Evolutionary conservation across 2,797 vertebrate species (phyloP).

Genomic region (Xyrichtys novacula): DNA sequence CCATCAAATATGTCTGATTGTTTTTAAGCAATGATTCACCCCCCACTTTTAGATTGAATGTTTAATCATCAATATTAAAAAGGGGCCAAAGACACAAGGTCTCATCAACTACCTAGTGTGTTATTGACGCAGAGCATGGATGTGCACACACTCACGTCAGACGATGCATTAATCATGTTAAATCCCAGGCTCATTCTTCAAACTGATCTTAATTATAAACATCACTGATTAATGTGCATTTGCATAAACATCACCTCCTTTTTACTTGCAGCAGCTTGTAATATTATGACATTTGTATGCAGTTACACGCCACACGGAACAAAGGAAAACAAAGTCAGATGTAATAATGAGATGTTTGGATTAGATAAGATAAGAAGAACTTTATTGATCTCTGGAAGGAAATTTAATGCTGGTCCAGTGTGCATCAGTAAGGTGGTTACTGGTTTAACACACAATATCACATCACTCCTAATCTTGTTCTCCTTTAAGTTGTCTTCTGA

Average conservation of each 20-base stretch:
- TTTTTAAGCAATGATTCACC: neutral
- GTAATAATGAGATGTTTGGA: neutral
- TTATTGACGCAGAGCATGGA: neutral
- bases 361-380: too few species aligned
- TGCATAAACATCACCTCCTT: slow-evolving; percentile 4
- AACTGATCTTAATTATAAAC: slow-evolving; percentile 16
- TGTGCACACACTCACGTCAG: neutral
- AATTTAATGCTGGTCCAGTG: too few species aligned
- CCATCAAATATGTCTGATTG: neutral
- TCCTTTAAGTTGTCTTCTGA: too few species aligned
- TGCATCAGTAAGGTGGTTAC: too few species aligned
- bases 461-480: too few species aligned
- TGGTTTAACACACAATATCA: too few species aligned
- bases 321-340: neutral
- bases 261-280: neutral
- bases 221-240: slow-evolving; percentile 29
- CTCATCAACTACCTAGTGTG: slow-evolving; percentile 4
- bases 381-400: too few species aligned
- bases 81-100: slow-evolving; percentile 3
- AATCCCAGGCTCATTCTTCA: slow-evolving; percentile 29
- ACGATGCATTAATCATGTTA: slow-evolving; percentile 22
- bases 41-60: slow-evolving; percentile 19
- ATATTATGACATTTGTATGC: neutral
- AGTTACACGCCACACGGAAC: neutral
- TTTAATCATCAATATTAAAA: slow-evolving; percentile 36